These are phyloP conservation scores for Adineta ricciae DNA, from an alignment of 2,888 invertebrate genomes.

Conservation along the genomic window DNA sequence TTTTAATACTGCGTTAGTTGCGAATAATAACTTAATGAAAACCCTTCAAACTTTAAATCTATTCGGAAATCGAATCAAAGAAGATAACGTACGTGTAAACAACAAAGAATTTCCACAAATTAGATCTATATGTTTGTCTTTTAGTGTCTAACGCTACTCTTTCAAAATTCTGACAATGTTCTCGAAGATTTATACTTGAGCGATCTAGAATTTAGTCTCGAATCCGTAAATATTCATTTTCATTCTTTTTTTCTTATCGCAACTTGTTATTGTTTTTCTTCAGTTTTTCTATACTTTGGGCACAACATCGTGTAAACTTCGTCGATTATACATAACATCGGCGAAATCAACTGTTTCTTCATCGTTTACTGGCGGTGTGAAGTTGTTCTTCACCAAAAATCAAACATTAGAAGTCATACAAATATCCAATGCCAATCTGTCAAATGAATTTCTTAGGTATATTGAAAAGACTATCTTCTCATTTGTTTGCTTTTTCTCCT, in stretches of 20 bases:
- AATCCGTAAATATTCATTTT: not conserved
- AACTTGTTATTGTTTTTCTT: not conserved
- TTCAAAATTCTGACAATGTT: not conserved
- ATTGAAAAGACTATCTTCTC: not conserved
- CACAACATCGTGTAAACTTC: not conserved
- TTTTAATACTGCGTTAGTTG: not conserved
- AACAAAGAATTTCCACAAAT: too few species aligned
- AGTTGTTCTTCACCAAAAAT: not conserved
- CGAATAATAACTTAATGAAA: not conserved
- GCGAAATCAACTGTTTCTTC: not conserved
- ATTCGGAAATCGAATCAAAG: not conserved
- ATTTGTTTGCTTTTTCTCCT: not conserved
- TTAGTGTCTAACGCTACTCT: not conserved
- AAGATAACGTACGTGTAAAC: not conserved
- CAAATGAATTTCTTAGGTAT: not conserved
- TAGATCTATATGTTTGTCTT: too few species aligned
- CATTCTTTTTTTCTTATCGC: not conserved
- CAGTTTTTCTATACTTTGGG: not conserved
- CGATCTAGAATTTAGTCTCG: not conserved
- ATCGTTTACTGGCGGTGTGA: not conserved
- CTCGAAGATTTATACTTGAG: not conserved
- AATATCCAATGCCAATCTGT: not conserved
- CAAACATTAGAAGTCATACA: not conserved
- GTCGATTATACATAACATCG: conserved; percentile 6
- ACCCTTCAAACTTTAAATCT: not conserved